Evolutionary conservation across 2,797 vertebrate species (phyloP).

Genomic region (Anabacerthia variegaticeps): DNA sequence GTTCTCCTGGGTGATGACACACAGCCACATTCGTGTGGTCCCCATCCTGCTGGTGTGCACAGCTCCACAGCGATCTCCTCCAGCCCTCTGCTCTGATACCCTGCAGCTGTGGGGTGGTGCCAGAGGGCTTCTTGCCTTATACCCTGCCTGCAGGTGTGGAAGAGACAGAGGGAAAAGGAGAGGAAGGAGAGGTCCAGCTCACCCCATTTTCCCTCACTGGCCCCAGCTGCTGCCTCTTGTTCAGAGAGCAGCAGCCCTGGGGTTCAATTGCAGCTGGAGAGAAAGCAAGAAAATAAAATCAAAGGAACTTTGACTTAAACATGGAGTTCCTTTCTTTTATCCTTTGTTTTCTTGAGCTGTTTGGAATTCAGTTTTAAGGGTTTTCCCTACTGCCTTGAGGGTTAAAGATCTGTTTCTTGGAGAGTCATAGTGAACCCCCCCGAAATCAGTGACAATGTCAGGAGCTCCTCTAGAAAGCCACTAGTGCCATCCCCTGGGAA

Average conservation of each 20-base stretch:
- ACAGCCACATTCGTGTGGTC: rapidly evolving
- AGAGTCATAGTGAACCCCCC: not conserved
- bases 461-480: not conserved
- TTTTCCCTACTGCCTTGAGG: not conserved
- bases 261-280: not conserved
- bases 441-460: not conserved
- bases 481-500: not conserved
- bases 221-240: not conserved
- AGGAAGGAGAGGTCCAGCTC: not conserved
- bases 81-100: rapidly evolving
- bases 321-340: not conserved
- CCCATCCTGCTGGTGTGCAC: rapidly evolving
- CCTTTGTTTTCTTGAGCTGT: not conserved
- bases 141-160: not conserved
- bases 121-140: not conserved
- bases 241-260: not conserved
- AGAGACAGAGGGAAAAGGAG: not conserved
- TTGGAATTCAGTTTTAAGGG: not conserved
- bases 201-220: rapidly evolving
- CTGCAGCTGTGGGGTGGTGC: not conserved
- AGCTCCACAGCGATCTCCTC: not conserved
- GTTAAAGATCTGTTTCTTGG: not conserved
- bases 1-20: not conserved
- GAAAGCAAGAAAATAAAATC: not conserved
- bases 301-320: not conserved